Evolutionary conservation across 2,113 vertebrate genomes (phyloP), one percentile per base, ranked within the genome.

Genomic region (Ascaphus truei): DNA sequence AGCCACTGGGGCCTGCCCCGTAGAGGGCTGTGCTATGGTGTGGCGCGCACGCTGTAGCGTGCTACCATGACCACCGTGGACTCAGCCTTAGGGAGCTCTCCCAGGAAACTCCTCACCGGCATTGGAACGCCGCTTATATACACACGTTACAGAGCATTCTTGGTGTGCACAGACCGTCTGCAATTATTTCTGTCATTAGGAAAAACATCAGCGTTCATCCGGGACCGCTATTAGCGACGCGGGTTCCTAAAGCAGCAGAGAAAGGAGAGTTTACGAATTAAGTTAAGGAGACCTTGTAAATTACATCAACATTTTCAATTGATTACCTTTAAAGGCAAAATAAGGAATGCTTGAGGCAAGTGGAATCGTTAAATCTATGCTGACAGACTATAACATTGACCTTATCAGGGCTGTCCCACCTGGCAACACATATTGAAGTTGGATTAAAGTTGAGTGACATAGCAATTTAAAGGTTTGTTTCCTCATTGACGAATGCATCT

Each of bases 331-430:
- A 53, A 20, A 25, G 43, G 16, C 43, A 47, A 18, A 47, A 22
- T 12, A 20, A 47, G 23, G 18, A 41, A 26, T 26, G 51, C 39
- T 37, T 43, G 15, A 25, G 50, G 43, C 36, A 43, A 29, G 25
- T 22, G 34, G 8, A 20, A 31, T 55, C 62, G 20, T 39, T 55
- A 41, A 65, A 52, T 65, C 62, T 53, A 37, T 55, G 34, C 26
- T 22, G 50, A 66, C 55, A 66, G 55, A 66, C 51, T 55, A 66
- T 55, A 66, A 66, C 55, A 55, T 66, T 18, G 50, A 53, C 48
- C 15, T 9, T 39, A 11, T 5, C 34, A 33, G 16, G 1, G 3
- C 47, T 11, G 34, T 18, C 43, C 23, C 33, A 16, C 11, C 27
- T 10, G 33, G 23, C 48, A 41, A 59, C n/a, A 20, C 16, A 59